These are phyloP conservation scores for Xestia ashworthii DNA, from an alignment of 2,888 invertebrate genomes.

Conservation along the genomic window DNA sequence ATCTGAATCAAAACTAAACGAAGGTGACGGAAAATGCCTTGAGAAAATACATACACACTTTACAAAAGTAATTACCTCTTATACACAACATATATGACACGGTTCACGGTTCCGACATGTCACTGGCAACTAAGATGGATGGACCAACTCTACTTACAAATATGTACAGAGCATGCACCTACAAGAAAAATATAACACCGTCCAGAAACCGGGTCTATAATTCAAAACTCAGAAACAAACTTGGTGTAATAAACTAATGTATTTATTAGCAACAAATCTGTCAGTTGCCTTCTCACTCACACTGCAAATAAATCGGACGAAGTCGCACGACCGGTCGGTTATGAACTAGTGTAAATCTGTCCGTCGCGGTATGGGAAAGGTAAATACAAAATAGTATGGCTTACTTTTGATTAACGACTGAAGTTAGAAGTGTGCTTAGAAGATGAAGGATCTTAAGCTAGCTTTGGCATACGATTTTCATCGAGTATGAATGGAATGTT, in stretches of 20 bases:
- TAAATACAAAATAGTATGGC: slow-evolving; percentile 51
- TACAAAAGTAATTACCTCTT: background rate
- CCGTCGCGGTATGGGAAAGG: slow-evolving; percentile 58
- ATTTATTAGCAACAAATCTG: slow-evolving; percentile 79
- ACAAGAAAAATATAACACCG: slow-evolving; percentile 14
- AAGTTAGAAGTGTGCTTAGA: slow-evolving; percentile 19
- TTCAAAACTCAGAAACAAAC: slow-evolving; percentile 48
- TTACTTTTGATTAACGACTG: slow-evolving; percentile 47
- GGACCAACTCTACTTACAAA: slow-evolving; percentile 18
- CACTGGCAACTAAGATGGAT: slow-evolving; percentile 9
- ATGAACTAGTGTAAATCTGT: slow-evolving; percentile 60
- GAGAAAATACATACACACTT: background rate
- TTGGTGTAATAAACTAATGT: slow-evolving; percentile 62
- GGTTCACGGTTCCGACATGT: slow-evolving; percentile 6
- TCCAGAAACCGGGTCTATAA: slow-evolving; percentile 31
- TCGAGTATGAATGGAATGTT: background rate
- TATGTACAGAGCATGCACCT: background rate
- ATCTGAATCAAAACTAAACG: background rate
- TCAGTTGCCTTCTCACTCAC: slow-evolving; percentile 75
- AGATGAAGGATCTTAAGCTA: slow-evolving; percentile 19
- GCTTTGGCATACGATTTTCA: background rate
- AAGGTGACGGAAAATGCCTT: background rate
- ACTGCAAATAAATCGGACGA: slow-evolving; percentile 72
- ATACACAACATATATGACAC: slow-evolving; percentile 5
- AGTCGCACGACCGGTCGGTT: slow-evolving; percentile 79